A percentile compares a stretch with the other conserved stretches of the same genome.
Evolutionary conservation across 2,113 vertebrate species (phyloP).

Genomic region (Salvelinus fontinalis): DNA sequence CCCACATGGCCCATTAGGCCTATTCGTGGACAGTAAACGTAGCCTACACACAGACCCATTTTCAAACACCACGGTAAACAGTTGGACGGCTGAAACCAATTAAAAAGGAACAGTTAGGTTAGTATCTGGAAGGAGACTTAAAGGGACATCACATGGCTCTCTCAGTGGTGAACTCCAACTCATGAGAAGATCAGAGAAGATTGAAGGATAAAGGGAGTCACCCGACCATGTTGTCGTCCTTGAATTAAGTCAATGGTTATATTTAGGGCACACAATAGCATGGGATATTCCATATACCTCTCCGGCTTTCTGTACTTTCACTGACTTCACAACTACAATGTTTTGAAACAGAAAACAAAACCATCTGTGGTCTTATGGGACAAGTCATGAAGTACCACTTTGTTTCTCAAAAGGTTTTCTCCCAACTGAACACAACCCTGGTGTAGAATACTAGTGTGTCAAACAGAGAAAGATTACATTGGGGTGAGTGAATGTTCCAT

Average conservation of each 20-base stretch:
- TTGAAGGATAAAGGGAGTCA: conserved; percentile 26
- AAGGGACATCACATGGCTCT: background rate
- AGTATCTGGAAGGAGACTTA: background rate
- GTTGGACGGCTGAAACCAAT: conserved; percentile 17
- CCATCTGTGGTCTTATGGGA: no score
- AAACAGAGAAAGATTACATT: conserved; percentile 9
- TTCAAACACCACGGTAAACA: background rate
- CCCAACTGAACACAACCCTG: background rate
- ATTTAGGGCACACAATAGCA: conserved; percentile 37
- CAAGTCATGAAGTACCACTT: no score
- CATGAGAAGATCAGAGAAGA: conserved; percentile 2
- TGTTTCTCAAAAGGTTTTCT: background rate
- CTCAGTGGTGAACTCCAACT: background rate
- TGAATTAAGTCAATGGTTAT: conserved; percentile 24
- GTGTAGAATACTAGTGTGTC: conserved; percentile 19
- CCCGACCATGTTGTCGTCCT: conserved; percentile 25
- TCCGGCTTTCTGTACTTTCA: conserved; percentile 18
- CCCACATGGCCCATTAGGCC: conserved; percentile 14
- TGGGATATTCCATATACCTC: conserved; percentile 26
- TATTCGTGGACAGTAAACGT: background rate
- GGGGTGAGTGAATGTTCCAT: conserved; percentile 20
- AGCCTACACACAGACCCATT: background rate
- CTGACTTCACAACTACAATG: conserved; percentile 10
- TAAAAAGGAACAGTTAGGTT: background rate
- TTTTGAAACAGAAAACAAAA: no score